These are phyloP conservation scores for Aphis gossypii DNA, from an alignment of 1,140 invertebrate species.

Conservation along the genomic window DNA sequence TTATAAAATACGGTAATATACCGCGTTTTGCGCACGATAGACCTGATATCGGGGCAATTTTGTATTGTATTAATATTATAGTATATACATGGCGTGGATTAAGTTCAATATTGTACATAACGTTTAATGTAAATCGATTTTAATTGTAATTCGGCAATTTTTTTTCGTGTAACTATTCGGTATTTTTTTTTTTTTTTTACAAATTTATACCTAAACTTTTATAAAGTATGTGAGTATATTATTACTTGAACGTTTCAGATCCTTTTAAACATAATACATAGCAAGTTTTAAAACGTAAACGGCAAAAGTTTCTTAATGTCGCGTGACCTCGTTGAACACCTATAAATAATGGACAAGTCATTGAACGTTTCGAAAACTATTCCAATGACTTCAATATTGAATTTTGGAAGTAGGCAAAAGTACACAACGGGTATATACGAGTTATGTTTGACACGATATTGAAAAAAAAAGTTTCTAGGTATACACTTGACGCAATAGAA, in stretches of 20 bases:
- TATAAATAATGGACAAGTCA: constrained; percentile 41
- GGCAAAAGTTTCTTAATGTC: background rate
- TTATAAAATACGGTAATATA: background rate
- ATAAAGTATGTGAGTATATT: background rate
- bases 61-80: background rate
- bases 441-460: constrained; percentile 33
- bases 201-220: background rate
- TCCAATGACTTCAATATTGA: constrained; percentile 36
- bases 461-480: constrained; percentile 41
- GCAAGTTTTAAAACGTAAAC: constrained; percentile 18
- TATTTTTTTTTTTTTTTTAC: background rate
- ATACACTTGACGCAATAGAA: background rate
- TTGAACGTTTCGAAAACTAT: constrained; percentile 38
- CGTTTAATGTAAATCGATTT: background rate
- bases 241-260: background rate
- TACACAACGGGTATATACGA: background rate
- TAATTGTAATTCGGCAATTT: background rate
- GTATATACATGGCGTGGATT: background rate
- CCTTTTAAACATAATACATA: background rate
- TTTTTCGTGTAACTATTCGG: background rate
- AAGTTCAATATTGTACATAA: background rate
- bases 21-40: background rate
- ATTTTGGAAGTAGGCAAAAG: background rate
- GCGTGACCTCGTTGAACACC: background rate
- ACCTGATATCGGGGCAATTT: background rate